A percentile compares a stretch with the other conserved stretches of the same genome.
These are phyloP conservation scores for Drosophila phalerata DNA, from an alignment of 2,888 invertebrate genomes.

Conservation along the genomic window DNA sequence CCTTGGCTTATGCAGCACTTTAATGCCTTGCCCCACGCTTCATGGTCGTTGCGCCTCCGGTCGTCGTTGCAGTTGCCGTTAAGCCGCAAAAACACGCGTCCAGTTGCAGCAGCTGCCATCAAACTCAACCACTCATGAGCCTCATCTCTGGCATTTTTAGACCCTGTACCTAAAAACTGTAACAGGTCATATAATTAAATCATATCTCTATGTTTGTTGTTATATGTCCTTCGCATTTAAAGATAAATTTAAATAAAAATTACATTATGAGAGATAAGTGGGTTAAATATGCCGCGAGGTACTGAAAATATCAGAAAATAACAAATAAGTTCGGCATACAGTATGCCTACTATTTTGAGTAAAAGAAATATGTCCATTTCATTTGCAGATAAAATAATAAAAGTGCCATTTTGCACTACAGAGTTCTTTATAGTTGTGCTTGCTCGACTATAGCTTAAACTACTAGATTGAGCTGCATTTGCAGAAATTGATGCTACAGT, in stretches of 20 bases:
- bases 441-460: not conserved
- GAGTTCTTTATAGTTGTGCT: not conserved
- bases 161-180: not conserved
- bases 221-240: no score
- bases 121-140: constrained; percentile 7
- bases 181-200: no score
- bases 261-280: no score
- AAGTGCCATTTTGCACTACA: not conserved
- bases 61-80: constrained; percentile 51
- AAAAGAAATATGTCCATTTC: no score
- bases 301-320: no score
- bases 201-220: no score
- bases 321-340: no score
- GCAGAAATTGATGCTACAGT: constrained; percentile 69
- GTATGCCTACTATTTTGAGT: no score
- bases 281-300: no score
- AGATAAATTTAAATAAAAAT: no score
- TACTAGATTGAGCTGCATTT: constrained; percentile 60
- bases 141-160: constrained; percentile 23
- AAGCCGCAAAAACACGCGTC: constrained; percentile 58
- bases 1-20: constrained; percentile 66
- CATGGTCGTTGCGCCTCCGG: constrained; percentile 16
- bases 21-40: constrained; percentile 44
- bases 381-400: no score
- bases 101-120: constrained; percentile 37